Evolutionary conservation across 1,140 invertebrate species (phyloP), one percentile per base, ranked within the genome.

Genomic region (Dryas iulia): DNA sequence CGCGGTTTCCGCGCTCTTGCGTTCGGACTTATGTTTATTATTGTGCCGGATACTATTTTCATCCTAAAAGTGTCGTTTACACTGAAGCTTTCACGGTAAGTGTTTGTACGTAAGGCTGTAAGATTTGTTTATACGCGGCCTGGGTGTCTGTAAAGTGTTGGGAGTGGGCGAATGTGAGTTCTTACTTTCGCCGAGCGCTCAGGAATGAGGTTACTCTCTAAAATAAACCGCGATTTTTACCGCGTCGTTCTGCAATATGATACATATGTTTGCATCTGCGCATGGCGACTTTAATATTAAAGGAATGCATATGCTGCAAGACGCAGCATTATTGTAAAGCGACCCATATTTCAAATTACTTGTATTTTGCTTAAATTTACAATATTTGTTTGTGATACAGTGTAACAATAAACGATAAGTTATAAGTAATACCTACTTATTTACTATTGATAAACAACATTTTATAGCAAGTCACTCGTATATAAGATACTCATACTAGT

Each of bases 161-260:
- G 39, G 26, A 56, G 61, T 71, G 69, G 71, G 72, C 73, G 76
- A 65, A 63, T 62, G 64, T 61, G 74, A 73, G 74, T 76, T 56
- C 73, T 81, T 78, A 87, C 84, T 87, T 87, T 87, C 82, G 77
- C 81, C 81, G 64, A 70, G 71, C 72, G 78, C 73, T 71, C 66
- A 81, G 75, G 77, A 87, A 86, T 82, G 84, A 79, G 86, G 84
- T 79, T 84, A 89, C 78, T 81, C 76, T 83, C 78, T 81, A 84
- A 84, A 81, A 87, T 84, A 86, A 84, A 76, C 78, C 68, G 65
- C 70, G 76, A 77, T 86, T 86, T 88, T 88, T 86, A 82, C 74
- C 72, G 74, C 75, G 72, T 63, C 59, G 73, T 76, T 82, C 76
- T 73, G 71, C 73, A 66, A 67, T 70, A 73, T 66, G 68, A 73